Evolutionary conservation across 2,113 vertebrate genomes (phyloP).

Genomic region (Elachura formosa): DNA sequence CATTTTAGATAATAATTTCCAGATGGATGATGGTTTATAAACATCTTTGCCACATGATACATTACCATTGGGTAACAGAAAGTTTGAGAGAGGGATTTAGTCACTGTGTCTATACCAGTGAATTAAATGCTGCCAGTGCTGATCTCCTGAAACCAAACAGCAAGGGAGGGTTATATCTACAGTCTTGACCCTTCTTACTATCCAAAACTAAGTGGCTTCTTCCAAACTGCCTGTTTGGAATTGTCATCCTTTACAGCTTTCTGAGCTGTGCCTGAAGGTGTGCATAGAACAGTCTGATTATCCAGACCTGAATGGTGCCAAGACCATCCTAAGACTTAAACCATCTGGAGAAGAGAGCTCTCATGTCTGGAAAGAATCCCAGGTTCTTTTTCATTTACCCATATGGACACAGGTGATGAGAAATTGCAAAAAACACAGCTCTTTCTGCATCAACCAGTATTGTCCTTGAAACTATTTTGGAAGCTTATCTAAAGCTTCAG

Average conservation of each 20-base stretch:
- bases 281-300: not conserved
- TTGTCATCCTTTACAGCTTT: not conserved
- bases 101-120: not conserved
- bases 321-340: not conserved
- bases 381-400: not conserved
- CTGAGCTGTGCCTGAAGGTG: not conserved
- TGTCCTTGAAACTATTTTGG: not conserved
- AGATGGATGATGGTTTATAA: conserved; percentile 45
- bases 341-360: not conserved
- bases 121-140: not conserved
- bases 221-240: not conserved
- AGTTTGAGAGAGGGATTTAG: not conserved
- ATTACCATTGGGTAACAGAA: not conserved
- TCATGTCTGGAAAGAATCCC: not conserved
- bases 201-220: not conserved
- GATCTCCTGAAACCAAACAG: not conserved
- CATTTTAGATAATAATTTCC: conserved; percentile 45
- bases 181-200: not conserved
- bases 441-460: not conserved
- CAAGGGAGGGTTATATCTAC: not conserved
- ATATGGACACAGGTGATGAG: not conserved
- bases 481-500: not conserved
- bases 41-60: not conserved
- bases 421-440: not conserved
- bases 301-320: not conserved